These are phyloP conservation scores for Agrenia bidenticulata DNA, from an alignment of 2,888 invertebrate genomes.

Conservation along the genomic window DNA sequence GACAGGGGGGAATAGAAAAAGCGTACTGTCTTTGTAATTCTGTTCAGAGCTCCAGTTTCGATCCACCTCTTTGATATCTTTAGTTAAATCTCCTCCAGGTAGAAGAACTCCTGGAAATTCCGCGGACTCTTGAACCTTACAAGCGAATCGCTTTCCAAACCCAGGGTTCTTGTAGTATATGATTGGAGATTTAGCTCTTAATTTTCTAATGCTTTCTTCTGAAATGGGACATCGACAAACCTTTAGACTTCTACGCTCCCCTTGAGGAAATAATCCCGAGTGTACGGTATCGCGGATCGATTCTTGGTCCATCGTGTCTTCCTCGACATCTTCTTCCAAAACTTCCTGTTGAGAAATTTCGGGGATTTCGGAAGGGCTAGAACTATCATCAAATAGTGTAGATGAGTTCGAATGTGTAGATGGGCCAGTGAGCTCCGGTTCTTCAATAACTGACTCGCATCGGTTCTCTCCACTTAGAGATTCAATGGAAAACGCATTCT, in stretches of 20 bases:
- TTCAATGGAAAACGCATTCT: no score
- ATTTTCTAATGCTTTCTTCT: background rate
- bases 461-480: no score
- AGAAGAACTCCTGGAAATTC: background rate
- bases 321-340: no score
- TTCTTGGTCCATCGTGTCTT: no score
- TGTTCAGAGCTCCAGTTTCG: conserved; percentile 13
- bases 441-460: no score
- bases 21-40: conserved; percentile 24
- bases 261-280: no score
- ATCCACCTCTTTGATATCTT: background rate
- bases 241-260: background rate
- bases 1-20: conserved; percentile 33
- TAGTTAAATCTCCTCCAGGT: background rate
- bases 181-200: conserved; percentile 23
- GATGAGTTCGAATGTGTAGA: no score
- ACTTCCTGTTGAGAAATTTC: no score
- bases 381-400: no score
- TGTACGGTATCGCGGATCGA: no score
- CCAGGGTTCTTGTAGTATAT: conserved; percentile 32
- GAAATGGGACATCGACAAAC: background rate
- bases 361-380: no score
- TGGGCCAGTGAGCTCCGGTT: no score
- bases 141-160: conserved; percentile 25
- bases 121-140: background rate